Evolutionary conservation across 2,888 invertebrate species (phyloP).

Genomic region (Allacma fusca): DNA sequence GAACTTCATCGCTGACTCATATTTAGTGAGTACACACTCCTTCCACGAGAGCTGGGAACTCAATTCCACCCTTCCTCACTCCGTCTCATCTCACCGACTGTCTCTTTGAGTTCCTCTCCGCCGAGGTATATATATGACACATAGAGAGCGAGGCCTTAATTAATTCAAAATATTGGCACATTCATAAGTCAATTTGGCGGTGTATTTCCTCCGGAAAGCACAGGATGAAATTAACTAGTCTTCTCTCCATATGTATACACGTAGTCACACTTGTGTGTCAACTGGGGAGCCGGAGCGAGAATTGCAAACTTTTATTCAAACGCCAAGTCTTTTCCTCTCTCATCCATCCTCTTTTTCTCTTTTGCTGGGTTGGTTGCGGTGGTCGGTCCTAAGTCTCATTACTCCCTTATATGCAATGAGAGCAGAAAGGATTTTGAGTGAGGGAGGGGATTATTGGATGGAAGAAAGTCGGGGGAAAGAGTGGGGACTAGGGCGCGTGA

Average conservation of each 20-base stretch:
- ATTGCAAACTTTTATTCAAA: too few species aligned
- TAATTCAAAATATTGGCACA: conserved; percentile 8
- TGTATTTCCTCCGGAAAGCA: background rate
- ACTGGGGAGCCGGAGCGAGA: too few species aligned
- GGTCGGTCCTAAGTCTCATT: too few species aligned
- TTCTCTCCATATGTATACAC: background rate
- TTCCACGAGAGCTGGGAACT: too few species aligned
- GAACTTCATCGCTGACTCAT: too few species aligned
- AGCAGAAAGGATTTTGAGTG: too few species aligned
- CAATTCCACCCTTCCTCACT: background rate
- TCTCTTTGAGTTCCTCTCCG: background rate
- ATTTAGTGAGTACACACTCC: too few species aligned
- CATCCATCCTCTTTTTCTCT: too few species aligned
- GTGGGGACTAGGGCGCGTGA: too few species aligned
- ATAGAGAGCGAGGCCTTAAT: background rate
- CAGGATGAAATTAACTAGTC: background rate
- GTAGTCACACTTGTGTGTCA: background rate
- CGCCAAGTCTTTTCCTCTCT: too few species aligned
- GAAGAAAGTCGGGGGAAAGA: background rate
- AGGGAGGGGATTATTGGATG: background rate
- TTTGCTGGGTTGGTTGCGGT: background rate
- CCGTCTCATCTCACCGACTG: background rate
- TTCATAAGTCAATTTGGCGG: conserved; percentile 5
- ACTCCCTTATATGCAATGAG: too few species aligned
- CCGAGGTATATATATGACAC: background rate